Base-by-base conservation (phyloP, 2,797 vertebrate genomes). In the Parauchenoglanis ngamensis region DNA sequence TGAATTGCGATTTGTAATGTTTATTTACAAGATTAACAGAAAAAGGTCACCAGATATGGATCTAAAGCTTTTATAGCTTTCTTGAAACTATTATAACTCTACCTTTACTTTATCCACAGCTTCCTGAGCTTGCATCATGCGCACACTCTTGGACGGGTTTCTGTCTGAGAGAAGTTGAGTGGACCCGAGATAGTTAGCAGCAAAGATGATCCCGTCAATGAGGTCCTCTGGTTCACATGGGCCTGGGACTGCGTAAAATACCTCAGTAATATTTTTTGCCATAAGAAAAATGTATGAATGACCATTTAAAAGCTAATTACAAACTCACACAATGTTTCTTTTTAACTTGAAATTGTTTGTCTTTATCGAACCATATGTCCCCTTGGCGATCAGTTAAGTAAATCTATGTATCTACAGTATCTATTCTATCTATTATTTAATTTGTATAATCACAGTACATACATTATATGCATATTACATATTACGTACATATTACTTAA, bases 121-220 rank as follows among this genome's bases (percentile, higher is more conserved):
- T 92, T 99, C 97, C 77, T 99, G 98, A 0, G 98, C 98, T 91
- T 99, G 98, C 94, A 97, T 96, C 98, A 99, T 99, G 0, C 98
- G 94, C 78, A 98, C 96, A 85, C 97, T 97, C 91, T 99, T 99
- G 91, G 98, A 97, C 0, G 98, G 98, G 91, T 99, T 99, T 89
- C 98, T 96, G 91, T 99, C 98, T 0, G 98, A 99, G 40, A 99
- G 92, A 92, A 99, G 95, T 93, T 98, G 98, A 2, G 98, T 99
- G 88, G 97, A 99, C 87, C 98, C 98, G 92, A 99, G 94, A 94
- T 99, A 99, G 95, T 99, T 99, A 90, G 98, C 98, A 46, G 98
- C 98, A 85, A 99, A 99, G 93, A 99, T 99, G 93, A 99, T 99
- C 28, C 98, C 96, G 85, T 96, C 95, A 61, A 96, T 94, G n/a